Percentiles rank a stretch among this genome's conserved stretches.
These are phyloP conservation scores for Plotosus lineatus DNA, from an alignment of 2,113 vertebrate species.

Conservation along the genomic window DNA sequence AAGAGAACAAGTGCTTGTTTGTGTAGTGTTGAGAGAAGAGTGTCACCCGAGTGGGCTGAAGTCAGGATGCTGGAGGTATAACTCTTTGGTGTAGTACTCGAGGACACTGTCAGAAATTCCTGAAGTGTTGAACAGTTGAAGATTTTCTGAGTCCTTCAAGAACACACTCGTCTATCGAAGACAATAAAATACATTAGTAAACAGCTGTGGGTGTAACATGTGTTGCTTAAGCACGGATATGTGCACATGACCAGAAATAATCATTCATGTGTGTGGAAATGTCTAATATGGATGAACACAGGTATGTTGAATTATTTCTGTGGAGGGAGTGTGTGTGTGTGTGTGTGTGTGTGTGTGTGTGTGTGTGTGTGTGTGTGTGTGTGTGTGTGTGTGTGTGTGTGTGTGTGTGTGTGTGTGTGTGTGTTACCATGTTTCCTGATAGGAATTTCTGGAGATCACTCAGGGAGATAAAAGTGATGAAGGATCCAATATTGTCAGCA, in stretches of 20 bases:
- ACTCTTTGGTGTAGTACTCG: slow-evolving; percentile 52
- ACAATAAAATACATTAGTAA: no score
- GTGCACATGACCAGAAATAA: no score
- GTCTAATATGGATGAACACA: no score
- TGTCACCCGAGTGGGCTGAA: slow-evolving; percentile 59
- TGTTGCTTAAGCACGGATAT: no score
- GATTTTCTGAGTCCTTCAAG: slow-evolving; percentile 57
- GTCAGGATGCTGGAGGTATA: slow-evolving; percentile 52
- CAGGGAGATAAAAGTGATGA: slow-evolving; percentile 47
- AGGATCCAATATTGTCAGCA: slow-evolving; percentile 58
- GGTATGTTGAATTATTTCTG: no score
- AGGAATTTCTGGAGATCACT: slow-evolving; percentile 1
- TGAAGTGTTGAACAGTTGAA: slow-evolving; percentile 61
- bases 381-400: no score
- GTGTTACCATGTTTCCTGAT: slow-evolving; percentile 5
- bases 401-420: background rate
- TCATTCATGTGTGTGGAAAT: no score
- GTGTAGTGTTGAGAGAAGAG: no score
- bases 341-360: background rate
- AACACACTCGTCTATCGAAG: slow-evolving; percentile 54
- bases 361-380: background rate
- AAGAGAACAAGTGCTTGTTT: no score
- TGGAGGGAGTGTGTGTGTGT: no score
- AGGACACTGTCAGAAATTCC: slow-evolving; percentile 47
- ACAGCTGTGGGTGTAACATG: no score